These are phyloP conservation scores for Siderastrea radians DNA, from an alignment of 92 coral and sea anemone species.

Conservation along the genomic window DNA sequence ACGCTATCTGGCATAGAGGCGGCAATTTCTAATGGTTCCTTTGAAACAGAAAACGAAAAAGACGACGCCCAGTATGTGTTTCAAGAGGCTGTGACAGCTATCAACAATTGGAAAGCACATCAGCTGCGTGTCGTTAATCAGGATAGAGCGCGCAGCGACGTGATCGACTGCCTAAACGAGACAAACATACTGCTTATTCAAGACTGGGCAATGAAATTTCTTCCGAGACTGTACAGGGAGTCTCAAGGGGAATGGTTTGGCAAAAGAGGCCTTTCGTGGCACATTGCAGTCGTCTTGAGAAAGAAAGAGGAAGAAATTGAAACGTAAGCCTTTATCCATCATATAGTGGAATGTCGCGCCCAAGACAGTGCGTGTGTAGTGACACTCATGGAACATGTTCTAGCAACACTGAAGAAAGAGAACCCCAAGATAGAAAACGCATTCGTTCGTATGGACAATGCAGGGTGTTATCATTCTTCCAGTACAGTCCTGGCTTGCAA, in stretches of 20 bases:
- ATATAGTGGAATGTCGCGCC: not conserved
- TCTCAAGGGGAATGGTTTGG: slow-evolving; percentile 6
- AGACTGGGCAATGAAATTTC: slow-evolving; percentile 50
- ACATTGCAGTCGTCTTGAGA: too few relatives aligned
- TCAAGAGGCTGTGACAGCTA: slow-evolving; percentile 9
- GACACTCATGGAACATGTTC: slow-evolving; percentile 39
- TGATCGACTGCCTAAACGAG: slow-evolving; percentile 1
- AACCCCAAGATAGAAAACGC: slow-evolving; percentile 25
- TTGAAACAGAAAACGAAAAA: slow-evolving; percentile 1
- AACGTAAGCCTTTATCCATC: too few relatives aligned
- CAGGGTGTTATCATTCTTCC: not conserved
- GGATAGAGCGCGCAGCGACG: too few relatives aligned
- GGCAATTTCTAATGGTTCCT: not conserved
- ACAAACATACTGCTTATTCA: slow-evolving; percentile 2
- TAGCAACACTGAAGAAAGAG: slow-evolving; percentile 25
- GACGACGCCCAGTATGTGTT: slow-evolving; percentile 22
- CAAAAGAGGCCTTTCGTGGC: too few relatives aligned
- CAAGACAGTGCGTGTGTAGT: slow-evolving; percentile 33
- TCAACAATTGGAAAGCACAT: slow-evolving; percentile 34
- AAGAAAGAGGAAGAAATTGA: too few relatives aligned
- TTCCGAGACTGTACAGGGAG: slow-evolving; percentile 38
- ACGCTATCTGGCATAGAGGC: not conserved
- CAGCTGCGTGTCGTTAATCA: not conserved
- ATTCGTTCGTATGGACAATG: not conserved
- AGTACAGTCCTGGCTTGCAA: slow-evolving; percentile 31